Evolutionary conservation across 2,113 vertebrate species (phyloP), one percentile per base, ranked within the genome.

Genomic region (Probosciger aterrimus): DNA sequence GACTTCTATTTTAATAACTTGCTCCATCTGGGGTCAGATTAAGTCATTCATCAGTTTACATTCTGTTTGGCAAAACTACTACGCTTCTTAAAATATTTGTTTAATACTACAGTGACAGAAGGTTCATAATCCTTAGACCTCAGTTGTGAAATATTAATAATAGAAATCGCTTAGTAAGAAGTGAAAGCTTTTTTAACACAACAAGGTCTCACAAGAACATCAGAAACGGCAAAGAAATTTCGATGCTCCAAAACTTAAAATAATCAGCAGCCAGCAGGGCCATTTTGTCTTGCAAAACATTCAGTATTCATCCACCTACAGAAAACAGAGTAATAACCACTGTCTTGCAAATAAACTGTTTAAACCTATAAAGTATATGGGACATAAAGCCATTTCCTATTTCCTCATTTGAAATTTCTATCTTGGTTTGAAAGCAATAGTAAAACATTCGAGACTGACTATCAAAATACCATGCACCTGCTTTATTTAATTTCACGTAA

Each of bases 101-200:
- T 95, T 64, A 90, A 81, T 84, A 39, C 76, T 37, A 30, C 43
- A 8, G 37, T 6, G 27, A 86, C 64, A 71, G 50, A 52, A 86
- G 35, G 86, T 82, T 84, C 80, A 33, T 76, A 71, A 78, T 79
- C 65, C 52, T 82, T 41, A 62, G 83, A 71, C 95, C 80, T 46
- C 69, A 30, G 50, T 9, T 14, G 79, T 94, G 93, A 95, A 96
- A 95, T 92, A 96, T 96, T 92, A 86, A 95, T 94, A 47, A 75
- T 3, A 84, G 68, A 68, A 96, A 90, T 79, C 62, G 88, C 44
- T 92, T 71, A 35, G 50, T 60, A 30, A 84, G 50, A 79, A 55
- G 76, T 35, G 52, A 86, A 94, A 84, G 73, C 41, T 76, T 49
- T 78, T 44, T 83, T 35, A 46, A 19, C 18, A 28, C 44, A 55